phyloP scores from a whole-genome alignment of 1,140 invertebrate species.

The Dinothrombium tinctorium region DNA sequence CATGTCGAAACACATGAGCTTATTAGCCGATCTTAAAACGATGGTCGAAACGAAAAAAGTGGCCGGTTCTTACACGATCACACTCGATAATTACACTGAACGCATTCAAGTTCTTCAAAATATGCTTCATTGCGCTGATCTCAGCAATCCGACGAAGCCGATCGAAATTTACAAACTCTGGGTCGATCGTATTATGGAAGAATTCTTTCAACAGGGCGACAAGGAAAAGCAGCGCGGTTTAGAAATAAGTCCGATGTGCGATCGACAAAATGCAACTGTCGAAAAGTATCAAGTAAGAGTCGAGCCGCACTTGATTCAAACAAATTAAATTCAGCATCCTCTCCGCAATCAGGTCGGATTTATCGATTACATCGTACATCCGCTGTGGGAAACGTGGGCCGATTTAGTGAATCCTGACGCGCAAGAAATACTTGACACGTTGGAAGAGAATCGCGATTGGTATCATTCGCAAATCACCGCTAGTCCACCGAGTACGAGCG shows the following conservation, averaged over 20 bases:
- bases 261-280: conserved; percentile 86
- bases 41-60: conserved; percentile 99
- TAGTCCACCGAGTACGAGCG: conserved; percentile 14
- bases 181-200: conserved; percentile 71
- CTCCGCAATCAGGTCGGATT: conserved; percentile 49
- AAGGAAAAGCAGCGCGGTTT: conserved; percentile 68
- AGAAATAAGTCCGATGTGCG: conserved; percentile 80
- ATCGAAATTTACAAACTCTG: conserved; percentile 71
- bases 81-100: conserved; percentile 95
- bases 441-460: conserved; percentile 96
- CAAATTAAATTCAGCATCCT: not conserved
- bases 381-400: conserved; percentile 97
- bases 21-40: conserved; percentile 90
- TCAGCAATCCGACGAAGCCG: conserved; percentile 97
- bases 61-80: conserved; percentile 79
- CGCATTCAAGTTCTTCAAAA: conserved; percentile 91
- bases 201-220: conserved; percentile 73
- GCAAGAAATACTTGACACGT: conserved; percentile 83
- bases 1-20: conserved; percentile 98
- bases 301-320: not conserved
- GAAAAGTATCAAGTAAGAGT: conserved; percentile 69
- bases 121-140: conserved; percentile 93
- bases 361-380: conserved; percentile 98
- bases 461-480: conserved; percentile 52
- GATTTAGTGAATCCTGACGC: conserved; percentile 96